Evolutionary conservation across 2,888 invertebrate genomes (phyloP), one percentile per base, ranked within the genome.

Genomic region (Leucophenga montana): DNA sequence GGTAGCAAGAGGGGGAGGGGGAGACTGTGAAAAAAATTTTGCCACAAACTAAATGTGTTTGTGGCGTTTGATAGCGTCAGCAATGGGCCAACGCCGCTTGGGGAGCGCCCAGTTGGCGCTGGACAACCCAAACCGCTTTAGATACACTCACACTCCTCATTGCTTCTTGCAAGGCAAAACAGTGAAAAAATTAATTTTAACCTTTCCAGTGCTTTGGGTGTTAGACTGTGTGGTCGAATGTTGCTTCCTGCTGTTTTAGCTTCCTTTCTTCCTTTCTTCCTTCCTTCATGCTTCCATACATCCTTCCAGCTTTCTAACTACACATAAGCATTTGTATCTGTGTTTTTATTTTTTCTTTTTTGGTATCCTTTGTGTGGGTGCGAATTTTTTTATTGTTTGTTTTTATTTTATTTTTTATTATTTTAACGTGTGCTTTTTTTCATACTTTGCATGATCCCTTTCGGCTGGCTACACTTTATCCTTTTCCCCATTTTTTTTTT

Each of bases 131-230:
- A 75, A 72, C 65, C 70, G 1, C 16, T 53, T n/a, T n/a, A n/a
- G 18, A 50, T 5, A 4, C 50, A 16, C 4, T 50, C 5, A 18
- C 5, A 53, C 16, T 53, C 1, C 53, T 6, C 53, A 20, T 20
- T 48, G 48, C 14, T 77, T 69, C 69, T 53, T 53, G 53, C 57
- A 46, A 64, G 50, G 66, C 50, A 70, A 54, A 68, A 61, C 66
- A 72, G 68, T 73, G 71, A 46, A 65, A 79, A 80, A 80, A 82
- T 80, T 80, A 80, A 80, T 80, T 79, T 82, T 76, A 78, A 76
- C 78, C 80, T 74, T 79, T 77, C 73, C 75, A 77, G 77, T 79
- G 77, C 66, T 56, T 67, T 48, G 66, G 67, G 57, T 62, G 20
- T 70, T 50, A 22, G 13, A 44, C 6, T 57, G 33, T 66, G 56